phyloP scores from a whole-genome alignment of 2,113 vertebrate genomes.

The Crotalus viridis region DNA sequence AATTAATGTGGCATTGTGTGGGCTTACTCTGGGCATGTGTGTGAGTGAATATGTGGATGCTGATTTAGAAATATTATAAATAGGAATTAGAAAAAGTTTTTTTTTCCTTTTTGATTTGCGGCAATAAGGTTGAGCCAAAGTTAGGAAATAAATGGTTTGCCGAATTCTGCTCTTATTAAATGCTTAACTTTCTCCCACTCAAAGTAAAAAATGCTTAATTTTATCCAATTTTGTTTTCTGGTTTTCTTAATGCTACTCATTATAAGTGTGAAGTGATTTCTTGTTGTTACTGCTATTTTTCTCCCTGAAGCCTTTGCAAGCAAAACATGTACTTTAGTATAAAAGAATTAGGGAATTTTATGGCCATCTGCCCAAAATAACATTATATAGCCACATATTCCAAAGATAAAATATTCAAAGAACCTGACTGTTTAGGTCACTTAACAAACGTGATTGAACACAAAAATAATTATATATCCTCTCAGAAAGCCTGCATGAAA shows the following conservation, averaged over 20 bases:
- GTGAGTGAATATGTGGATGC: constrained; percentile 17
- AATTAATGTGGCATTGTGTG: constrained; percentile 57
- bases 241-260: background rate
- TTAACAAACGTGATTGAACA: background rate
- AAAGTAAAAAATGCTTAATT: background rate
- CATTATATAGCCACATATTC: constrained; percentile 22
- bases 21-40: constrained; percentile 27
- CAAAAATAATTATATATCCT: background rate
- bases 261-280: background rate
- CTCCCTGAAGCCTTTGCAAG: constrained; percentile 19
- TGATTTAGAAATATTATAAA: constrained; percentile 42
- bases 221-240: background rate
- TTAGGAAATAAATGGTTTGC: background rate
- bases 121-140: background rate
- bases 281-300: background rate
- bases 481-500: background rate
- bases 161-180: background rate
- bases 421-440: background rate
- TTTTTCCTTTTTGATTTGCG: background rate
- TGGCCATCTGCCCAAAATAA: constrained; percentile 19
- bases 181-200: background rate
- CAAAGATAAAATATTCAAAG: background rate
- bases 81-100: constrained; percentile 16
- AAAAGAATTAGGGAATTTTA: constrained; percentile 18
- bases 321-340: constrained; percentile 6